phyloP scores from a whole-genome alignment of 1,140 invertebrate species.

The Ceratina australensis region DNA sequence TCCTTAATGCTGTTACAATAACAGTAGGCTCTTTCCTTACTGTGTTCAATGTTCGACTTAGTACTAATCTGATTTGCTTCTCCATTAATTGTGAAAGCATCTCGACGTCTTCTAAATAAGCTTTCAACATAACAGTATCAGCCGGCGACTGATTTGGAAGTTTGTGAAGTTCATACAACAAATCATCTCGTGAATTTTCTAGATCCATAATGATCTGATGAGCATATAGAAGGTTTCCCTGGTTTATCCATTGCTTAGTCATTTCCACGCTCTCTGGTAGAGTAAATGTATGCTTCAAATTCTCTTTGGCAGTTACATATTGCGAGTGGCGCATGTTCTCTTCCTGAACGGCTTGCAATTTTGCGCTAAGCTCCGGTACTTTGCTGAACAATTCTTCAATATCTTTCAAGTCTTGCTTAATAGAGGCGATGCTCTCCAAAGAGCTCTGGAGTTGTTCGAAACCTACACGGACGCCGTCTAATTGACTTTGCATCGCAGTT shows the following conservation, averaged over 20 bases:
- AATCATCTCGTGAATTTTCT: constrained; percentile 97
- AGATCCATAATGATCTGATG: constrained; percentile 97
- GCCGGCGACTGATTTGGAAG: constrained; percentile 93
- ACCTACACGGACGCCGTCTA: constrained; percentile 96
- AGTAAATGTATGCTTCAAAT: constrained; percentile 98
- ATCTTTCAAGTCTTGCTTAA: constrained; percentile 83
- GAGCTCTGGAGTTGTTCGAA: constrained; percentile 93
- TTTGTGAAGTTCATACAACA: constrained; percentile 96
- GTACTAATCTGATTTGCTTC: constrained; percentile 93
- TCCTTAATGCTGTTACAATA: constrained; percentile 96
- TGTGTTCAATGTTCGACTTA: constrained; percentile 94
- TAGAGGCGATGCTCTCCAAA: constrained; percentile 88
- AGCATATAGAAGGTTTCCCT: constrained; percentile 96
- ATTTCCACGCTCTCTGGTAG: constrained; percentile 97
- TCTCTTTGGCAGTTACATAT: constrained; percentile 98
- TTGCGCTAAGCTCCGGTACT: constrained; percentile 86
- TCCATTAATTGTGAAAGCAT: constrained; percentile 93
- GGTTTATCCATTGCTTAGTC: constrained; percentile 95
- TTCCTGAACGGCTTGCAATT: constrained; percentile 91
- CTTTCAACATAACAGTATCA: constrained; percentile 94
- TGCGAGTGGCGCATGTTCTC: constrained; percentile 97
- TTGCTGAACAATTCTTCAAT: constrained; percentile 82
- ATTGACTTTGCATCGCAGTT: constrained; percentile 98
- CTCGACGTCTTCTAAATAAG: constrained; percentile 98
- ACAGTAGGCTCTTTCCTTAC: constrained; percentile 97